Percentiles rank a stretch among this genome's conserved stretches.
These are phyloP conservation scores for Triplophysa dalaica DNA, from an alignment of 2,113 vertebrate species.

Conservation along the genomic window DNA sequence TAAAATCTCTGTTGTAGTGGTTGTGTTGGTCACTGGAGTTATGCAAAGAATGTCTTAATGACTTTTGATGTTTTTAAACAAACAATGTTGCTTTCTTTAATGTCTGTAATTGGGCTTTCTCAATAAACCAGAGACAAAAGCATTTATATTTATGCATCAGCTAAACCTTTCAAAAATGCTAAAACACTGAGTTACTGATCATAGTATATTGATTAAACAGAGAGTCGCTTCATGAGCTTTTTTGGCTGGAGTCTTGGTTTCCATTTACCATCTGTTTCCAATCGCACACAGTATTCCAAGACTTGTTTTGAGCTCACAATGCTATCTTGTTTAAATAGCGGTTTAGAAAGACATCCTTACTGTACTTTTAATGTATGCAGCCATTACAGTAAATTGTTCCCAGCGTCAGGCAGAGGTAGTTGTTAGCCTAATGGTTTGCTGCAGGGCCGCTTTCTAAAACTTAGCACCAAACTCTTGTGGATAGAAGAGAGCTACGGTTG, in stretches of 20 bases:
- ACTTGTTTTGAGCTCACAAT: conserved; percentile 13
- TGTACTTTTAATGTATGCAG: neutral
- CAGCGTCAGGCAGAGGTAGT: neutral
- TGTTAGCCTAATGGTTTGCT: conserved; percentile 2
- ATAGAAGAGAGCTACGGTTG: neutral
- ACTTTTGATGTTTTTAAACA: neutral
- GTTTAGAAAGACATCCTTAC: neutral
- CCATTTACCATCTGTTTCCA: conserved; percentile 31
- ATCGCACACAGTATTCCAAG: conserved; percentile 6
- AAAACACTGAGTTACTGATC: neutral
- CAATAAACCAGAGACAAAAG: neutral
- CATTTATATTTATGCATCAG: neutral
- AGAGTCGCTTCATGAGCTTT: neutral
- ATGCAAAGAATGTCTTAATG: too few species aligned
- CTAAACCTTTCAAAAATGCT: neutral
- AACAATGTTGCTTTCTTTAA: too few species aligned
- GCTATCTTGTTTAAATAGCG: conserved; percentile 13
- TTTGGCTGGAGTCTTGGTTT: conserved; percentile 33
- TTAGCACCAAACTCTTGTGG: neutral
- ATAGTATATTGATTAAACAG: neutral
- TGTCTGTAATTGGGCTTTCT: conserved; percentile 4
- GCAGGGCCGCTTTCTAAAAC: neutral
- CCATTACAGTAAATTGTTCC: neutral
- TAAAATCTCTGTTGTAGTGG: too few species aligned
- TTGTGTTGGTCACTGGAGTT: too few species aligned